These are phyloP conservation scores for Momotus momota DNA, from an alignment of 2,797 vertebrate species.

Conservation along the genomic window DNA sequence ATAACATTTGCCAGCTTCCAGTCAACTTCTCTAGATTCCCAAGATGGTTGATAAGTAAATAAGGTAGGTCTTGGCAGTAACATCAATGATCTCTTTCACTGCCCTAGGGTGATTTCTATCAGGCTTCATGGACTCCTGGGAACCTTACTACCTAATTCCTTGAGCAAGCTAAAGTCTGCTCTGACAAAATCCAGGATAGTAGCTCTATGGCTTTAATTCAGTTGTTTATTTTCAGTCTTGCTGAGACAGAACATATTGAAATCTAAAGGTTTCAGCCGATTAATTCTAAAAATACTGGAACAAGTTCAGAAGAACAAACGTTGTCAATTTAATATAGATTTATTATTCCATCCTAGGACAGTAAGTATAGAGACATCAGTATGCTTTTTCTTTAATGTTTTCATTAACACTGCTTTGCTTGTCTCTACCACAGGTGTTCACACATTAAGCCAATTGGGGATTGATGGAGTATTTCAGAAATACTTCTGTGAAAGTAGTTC, in stretches of 20 bases:
- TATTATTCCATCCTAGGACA: neutral
- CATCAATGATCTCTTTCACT: neutral
- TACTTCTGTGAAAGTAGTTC: neutral
- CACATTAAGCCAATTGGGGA: neutral
- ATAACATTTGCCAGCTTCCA: neutral
- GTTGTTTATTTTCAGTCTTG: neutral
- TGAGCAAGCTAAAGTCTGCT: neutral
- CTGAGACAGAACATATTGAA: neutral
- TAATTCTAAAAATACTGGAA: neutral
- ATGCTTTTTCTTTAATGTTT: neutral
- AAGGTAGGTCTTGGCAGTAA: neutral
- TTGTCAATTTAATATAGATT: neutral
- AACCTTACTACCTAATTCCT: neutral
- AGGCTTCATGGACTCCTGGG: rapidly evolving
- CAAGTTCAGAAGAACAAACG: neutral
- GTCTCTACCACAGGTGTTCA: neutral
- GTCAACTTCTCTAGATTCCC: neutral
- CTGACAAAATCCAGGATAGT: neutral
- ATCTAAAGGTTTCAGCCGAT: neutral
- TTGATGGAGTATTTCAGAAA: neutral
- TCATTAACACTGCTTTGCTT: neutral
- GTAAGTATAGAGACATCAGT: neutral
- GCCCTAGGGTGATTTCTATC: too few relatives aligned
- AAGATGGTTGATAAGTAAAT: neutral
- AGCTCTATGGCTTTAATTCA: neutral